Evolutionary conservation across 2,888 invertebrate species (phyloP).

Genomic region (Zele albiditarsus): DNA sequence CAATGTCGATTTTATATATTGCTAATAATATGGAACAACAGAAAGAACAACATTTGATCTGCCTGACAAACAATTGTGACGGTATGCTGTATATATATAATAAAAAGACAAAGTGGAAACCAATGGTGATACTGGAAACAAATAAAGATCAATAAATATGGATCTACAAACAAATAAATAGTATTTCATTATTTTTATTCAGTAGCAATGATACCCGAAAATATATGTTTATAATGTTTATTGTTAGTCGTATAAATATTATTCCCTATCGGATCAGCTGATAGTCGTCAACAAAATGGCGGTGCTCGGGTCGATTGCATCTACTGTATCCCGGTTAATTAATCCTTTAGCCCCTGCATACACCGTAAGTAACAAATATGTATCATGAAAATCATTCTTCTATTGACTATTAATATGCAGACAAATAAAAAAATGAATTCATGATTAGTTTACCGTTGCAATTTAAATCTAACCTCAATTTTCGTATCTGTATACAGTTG

Average conservation of each 20-base stretch:
- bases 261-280: background rate
- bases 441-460: conserved; percentile 61
- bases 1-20: conserved; percentile 3
- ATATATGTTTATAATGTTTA: too few species aligned
- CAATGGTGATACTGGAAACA: conserved; percentile 11
- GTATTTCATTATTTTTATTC: conserved; percentile 21
- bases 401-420: conserved; percentile 16
- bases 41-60: conserved; percentile 12
- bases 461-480: background rate
- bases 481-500: background rate
- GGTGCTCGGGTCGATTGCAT: background rate
- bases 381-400: conserved; percentile 31
- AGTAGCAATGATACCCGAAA: conserved; percentile 25
- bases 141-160: conserved; percentile 28
- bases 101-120: background rate
- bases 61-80: conserved; percentile 19
- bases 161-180: conserved; percentile 36
- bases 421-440: conserved; percentile 8
- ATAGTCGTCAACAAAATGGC: background rate
- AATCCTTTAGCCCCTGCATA: background rate
- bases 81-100: conserved; percentile 32
- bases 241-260: too few species aligned
- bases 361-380: conserved; percentile 12
- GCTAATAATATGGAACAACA: background rate
- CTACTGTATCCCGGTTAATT: background rate